Evolutionary conservation across 2,113 vertebrate species (phyloP), one percentile per base, ranked within the genome.

Genomic region (Gymnorhina tibicen): DNA sequence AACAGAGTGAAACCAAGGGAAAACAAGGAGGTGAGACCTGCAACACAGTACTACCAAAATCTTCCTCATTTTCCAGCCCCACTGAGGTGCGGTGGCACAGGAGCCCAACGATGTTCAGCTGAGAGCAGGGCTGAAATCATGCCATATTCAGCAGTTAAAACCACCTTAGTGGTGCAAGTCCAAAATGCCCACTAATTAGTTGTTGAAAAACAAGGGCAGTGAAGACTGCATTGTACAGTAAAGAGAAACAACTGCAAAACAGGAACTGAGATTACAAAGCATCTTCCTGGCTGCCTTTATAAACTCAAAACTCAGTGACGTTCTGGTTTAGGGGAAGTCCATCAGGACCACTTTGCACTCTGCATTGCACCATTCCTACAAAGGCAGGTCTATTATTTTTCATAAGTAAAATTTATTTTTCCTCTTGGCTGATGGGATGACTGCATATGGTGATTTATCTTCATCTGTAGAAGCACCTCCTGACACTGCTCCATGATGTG

Each of bases 341-440:
- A 37, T 6, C 60, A 89, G 80, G 73, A 89, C 32, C 58, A 53
- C 42, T 69, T 56, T 59, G 55, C 59, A 46, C 66, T 64, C 95
- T 87, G 77, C 87, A 74, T 42, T 94, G 87, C 82, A 95, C 74
- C 89, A 83, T 37, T 83, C 62, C 69, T 62, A 33, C 53, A 37
- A 68, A 80, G 35, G 46, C 70, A 91, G 58, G 4, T 62, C 66
- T 82, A 5, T 11, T 64, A 30, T 49, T 87, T 85, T 69, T 69
- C 30, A 5, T 32, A 58, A 42, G 53, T 42, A 87, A 53, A 64
- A 87, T 85, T 59, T 77, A 72, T 44, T 91, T 92, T 85, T 87
- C 58, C 74, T 90, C 26, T 62, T 91, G 53, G 73, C 74, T 85
- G 70, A 37, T 49, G 35, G 74, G 26, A 76, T 42, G 58, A 50